Conservation (phyloP, 2,113 vertebrate genomes). For the Corapipo altera region DNA sequence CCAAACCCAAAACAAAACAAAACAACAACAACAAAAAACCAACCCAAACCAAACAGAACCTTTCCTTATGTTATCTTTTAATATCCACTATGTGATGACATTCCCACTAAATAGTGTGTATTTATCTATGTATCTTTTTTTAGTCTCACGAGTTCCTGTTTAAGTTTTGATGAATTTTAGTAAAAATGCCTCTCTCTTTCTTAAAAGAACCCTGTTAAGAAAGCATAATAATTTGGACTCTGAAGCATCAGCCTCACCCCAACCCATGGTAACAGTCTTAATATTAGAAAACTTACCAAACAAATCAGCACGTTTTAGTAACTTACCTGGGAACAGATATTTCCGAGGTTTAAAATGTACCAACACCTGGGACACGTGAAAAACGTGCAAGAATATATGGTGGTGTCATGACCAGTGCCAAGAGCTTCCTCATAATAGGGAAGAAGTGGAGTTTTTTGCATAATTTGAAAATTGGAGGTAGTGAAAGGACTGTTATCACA, state of each 20-base stretch:
- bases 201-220: background rate
- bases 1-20: too few species aligned
- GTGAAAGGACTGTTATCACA: background rate
- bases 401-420: background rate
- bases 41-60: background rate
- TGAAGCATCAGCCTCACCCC: background rate
- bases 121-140: background rate
- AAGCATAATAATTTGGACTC: background rate
- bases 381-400: background rate
- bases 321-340: background rate
- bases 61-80: background rate
- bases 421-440: background rate
- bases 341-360: background rate
- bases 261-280: background rate
- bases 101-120: background rate
- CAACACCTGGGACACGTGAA: fast-evolving
- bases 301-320: background rate
- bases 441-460: background rate
- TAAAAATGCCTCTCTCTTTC: background rate
- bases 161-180: background rate
- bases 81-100: background rate
- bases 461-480: background rate
- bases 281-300: background rate
- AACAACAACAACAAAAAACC: too few species aligned
- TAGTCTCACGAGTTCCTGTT: background rate